phyloP scores from a whole-genome alignment of 1,140 invertebrate species.

The Pteromalus puparum region DNA sequence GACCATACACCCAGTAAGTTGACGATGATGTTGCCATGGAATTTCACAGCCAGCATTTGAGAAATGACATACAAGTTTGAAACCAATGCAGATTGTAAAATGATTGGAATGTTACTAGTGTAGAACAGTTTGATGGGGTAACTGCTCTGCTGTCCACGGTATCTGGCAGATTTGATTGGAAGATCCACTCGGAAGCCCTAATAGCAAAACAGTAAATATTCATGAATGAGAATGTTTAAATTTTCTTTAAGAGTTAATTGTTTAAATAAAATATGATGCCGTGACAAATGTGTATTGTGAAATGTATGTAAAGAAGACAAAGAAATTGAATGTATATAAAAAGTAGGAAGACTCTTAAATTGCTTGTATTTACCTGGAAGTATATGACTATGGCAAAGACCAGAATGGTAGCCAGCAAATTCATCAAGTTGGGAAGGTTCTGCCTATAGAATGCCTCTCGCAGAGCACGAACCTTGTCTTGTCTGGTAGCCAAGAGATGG shows the following conservation, averaged over 20 bases:
- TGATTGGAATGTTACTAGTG: slow-evolving; percentile 99
- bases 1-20: slow-evolving; percentile 99
- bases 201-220: slow-evolving; percentile 55
- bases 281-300: neutral
- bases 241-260: neutral
- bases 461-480: slow-evolving; percentile 98
- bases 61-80: slow-evolving; percentile 99
- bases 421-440: slow-evolving; percentile 99
- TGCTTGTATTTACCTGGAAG: slow-evolving; percentile 89
- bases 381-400: slow-evolving; percentile 99
- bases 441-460: slow-evolving; percentile 99
- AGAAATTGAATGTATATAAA: neutral
- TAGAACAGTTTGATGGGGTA: slow-evolving; percentile 99
- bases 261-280: no score
- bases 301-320: neutral
- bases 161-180: slow-evolving; percentile 98
- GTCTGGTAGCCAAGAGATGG: slow-evolving; percentile 96
- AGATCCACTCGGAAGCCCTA: slow-evolving; percentile 99
- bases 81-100: slow-evolving; percentile 98
- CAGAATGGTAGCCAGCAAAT: slow-evolving; percentile 96
- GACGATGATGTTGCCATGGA: slow-evolving; percentile 98
- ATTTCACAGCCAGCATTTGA: slow-evolving; percentile 98
- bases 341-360: neutral
- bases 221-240: neutral
- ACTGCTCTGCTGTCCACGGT: slow-evolving; percentile 98